Evolutionary conservation across 2,113 vertebrate species (phyloP), one percentile per base, ranked within the genome.

Genomic region (Chaetodon auriga): DNA sequence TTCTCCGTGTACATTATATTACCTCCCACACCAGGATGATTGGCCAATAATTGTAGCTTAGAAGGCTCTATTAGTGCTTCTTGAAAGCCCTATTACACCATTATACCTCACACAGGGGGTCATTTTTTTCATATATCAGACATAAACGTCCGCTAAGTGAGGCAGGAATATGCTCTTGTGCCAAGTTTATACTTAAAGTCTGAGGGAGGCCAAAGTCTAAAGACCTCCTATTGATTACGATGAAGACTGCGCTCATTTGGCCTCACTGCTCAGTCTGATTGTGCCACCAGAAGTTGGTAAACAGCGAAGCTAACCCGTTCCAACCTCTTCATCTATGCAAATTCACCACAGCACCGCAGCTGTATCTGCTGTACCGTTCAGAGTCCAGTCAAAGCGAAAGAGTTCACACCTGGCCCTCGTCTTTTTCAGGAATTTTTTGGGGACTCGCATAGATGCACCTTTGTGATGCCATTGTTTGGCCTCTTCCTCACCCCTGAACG

Each of bases 31-130:
- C 77, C 75, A 72, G 30, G 80, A 80, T 80, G 83, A 84, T 86
- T 89, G 89, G 78, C 86, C 84, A 83, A 85, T 93, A 92, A 94
- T 91, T 89, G 81, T 77, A 84, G 83, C 87, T 87, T 84, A 64
- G 70, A 69, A 66, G 68, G 63, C 75, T 77, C 73, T 72, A 77
- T 87, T 85, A 78, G 72, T 80, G 65, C 85, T 87, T 78, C 72
- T 88, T 88, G 71, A 86, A 81, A 86, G 83, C 82, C 58, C 68
- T 75, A 82, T 38, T 86, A 66, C 75, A 19, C 48, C 84, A 68
- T 88, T 71, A 82, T 43, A 77, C 36, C 74, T 79, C 72, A 61
- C 36, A 64, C 62, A 80, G 54, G 41, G 78, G 77, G 77, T 88
- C 68, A 70, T 63, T 72, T 78, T 71, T 35, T 79, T 30, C 46